Evolutionary conservation across 2,113 vertebrate species (phyloP).

Genomic region (Willisornis vidua): DNA sequence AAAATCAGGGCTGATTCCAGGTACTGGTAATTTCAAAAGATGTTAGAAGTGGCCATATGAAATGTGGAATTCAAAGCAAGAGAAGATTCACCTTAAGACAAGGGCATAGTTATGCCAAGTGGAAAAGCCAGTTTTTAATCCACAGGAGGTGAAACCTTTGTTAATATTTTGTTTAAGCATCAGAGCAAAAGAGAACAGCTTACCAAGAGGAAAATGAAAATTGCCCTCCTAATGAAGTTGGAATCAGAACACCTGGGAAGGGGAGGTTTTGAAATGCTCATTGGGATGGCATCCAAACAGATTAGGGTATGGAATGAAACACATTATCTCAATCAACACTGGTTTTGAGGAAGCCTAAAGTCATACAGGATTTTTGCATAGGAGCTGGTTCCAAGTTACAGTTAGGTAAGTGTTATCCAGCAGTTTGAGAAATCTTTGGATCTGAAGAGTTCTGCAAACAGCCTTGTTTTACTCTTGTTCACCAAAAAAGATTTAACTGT

Average conservation of each 20-base stretch:
- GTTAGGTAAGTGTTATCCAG: neutral
- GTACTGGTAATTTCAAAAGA: neutral
- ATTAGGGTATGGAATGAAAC: neutral
- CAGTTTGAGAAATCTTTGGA: neutral
- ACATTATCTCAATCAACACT: neutral
- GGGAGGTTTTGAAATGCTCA: neutral
- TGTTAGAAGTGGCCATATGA: neutral
- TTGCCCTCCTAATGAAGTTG: neutral
- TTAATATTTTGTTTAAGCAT: neutral
- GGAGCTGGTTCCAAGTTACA: neutral
- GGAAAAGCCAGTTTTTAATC: neutral
- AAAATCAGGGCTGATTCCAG: neutral
- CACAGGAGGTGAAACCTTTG: neutral
- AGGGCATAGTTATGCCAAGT: neutral
- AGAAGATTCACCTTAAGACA: neutral
- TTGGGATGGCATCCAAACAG: neutral
- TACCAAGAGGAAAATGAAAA: constrained; percentile 9
- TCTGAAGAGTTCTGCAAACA: neutral
- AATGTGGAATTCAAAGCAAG: neutral
- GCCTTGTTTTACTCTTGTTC: neutral
- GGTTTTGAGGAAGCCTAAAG: neutral
- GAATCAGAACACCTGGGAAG: neutral
- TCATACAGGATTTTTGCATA: neutral
- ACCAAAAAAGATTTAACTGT: neutral
- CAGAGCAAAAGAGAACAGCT: neutral